Conservation (phyloP, 2,797 vertebrate genomes). For the Babyrousa celebensis region DNA sequence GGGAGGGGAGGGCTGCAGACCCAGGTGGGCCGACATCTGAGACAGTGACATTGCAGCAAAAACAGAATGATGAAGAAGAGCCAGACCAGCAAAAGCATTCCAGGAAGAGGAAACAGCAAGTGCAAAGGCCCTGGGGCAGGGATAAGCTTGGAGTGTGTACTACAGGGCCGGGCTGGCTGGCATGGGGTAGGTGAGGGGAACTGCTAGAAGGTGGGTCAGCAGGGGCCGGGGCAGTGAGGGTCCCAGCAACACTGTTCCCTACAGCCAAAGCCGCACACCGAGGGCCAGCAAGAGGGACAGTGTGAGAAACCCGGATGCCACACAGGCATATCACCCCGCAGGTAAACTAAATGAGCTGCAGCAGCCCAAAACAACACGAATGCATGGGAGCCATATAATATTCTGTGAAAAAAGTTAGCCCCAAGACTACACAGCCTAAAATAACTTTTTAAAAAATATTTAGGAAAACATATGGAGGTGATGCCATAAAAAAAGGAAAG, state of each 20-base stretch:
- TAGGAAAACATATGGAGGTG: neutral
- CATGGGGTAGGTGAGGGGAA: neutral
- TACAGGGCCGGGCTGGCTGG: neutral
- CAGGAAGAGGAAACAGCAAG: neutral
- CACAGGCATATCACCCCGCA: accelerated
- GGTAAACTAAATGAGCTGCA: neutral
- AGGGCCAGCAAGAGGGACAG: neutral
- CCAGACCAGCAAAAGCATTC: neutral
- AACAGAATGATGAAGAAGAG: neutral
- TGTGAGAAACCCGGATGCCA: neutral
- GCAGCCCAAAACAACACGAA: neutral
- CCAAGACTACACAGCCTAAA: slow-evolving; percentile 46
- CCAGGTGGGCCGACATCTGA: neutral
- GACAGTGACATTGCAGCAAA: neutral
- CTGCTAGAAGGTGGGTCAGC: neutral
- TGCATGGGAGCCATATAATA: neutral
- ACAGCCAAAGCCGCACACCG: accelerated
- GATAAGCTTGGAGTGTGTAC: neutral
- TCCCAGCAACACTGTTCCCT: neutral
- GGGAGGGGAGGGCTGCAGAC: neutral
- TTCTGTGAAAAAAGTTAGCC: neutral
- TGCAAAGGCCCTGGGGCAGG: slow-evolving; percentile 28
- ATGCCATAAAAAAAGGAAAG: neutral
- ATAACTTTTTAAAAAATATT: neutral
- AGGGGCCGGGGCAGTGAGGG: neutral